Conservation (phyloP, 2,797 vertebrate genomes). For the Sebastes melanostomus region DNA sequence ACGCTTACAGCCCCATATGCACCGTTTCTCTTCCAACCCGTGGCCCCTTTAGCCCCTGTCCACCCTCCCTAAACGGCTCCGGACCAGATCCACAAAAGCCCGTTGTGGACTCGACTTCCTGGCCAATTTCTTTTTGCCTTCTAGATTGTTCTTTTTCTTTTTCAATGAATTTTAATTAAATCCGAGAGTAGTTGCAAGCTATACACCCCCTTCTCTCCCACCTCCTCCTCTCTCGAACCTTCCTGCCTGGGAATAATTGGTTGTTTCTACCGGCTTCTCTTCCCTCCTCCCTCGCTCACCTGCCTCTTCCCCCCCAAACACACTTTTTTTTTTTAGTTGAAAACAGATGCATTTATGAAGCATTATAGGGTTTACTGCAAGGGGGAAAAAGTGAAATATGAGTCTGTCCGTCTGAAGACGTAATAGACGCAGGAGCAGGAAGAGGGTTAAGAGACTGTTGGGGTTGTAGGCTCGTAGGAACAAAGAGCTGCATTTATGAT, state of each 20-base stretch:
- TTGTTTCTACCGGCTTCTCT: slow-evolving; percentile 22
- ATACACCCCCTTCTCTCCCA: not conserved
- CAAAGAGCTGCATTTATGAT: slow-evolving; percentile 80
- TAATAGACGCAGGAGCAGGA: slow-evolving; percentile 60
- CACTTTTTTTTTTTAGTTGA: slow-evolving; percentile 39
- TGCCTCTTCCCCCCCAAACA: not conserved
- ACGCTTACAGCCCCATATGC: slow-evolving; percentile 22
- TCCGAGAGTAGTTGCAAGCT: slow-evolving; percentile 33
- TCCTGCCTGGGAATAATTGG: slow-evolving; percentile 52
- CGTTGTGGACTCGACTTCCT: slow-evolving; percentile 44
- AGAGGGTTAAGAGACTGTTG: slow-evolving; percentile 47
- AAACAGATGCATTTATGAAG: slow-evolving; percentile 76
- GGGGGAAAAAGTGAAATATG: slow-evolving; percentile 60
- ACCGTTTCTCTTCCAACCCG: not conserved
- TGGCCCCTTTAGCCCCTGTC: slow-evolving; percentile 14
- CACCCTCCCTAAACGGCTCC: not conserved
- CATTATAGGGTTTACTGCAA: slow-evolving; percentile 49
- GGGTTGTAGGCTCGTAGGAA: slow-evolving; percentile 54
- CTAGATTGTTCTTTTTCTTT: slow-evolving; percentile 28
- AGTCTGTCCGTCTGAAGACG: slow-evolving; percentile 53
- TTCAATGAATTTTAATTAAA: slow-evolving; percentile 71
- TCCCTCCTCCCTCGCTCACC: not conserved
- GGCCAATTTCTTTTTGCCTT: slow-evolving; percentile 11
- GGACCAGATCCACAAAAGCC: slow-evolving; percentile 24
- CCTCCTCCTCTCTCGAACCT: slow-evolving; percentile 9